A percentile compares a stretch with the other conserved stretches of the same genome.
Evolutionary conservation across 2,113 vertebrate species (phyloP).

Genomic region (Progne subis): DNA sequence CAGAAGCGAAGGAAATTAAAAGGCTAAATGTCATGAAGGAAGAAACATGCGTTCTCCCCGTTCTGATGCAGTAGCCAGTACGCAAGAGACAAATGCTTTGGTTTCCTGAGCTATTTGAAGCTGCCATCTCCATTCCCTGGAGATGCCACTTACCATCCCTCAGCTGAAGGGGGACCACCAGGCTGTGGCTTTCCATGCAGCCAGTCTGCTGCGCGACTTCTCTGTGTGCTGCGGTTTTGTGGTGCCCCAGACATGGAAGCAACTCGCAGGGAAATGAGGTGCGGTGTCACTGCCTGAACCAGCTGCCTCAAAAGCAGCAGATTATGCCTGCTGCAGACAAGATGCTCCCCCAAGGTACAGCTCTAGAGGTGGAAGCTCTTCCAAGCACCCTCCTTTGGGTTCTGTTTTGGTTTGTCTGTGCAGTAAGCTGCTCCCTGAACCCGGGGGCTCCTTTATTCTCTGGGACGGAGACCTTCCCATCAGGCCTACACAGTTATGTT

Average conservation of each 20-base stretch:
- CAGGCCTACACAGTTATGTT: neutral
- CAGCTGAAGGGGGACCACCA: neutral
- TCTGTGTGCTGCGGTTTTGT: neutral
- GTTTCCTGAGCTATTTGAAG: neutral
- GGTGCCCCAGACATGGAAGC: neutral
- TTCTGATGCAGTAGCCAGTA: neutral
- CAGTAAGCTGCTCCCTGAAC: neutral
- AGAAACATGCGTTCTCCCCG: neutral
- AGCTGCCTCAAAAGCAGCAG: neutral
- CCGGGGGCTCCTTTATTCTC: neutral
- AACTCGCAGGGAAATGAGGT: neutral
- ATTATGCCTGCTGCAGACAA: neutral
- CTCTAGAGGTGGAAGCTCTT: neutral
- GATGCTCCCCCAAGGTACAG: neutral
- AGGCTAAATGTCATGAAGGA: neutral
- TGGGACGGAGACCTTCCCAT: neutral
- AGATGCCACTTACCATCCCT: neutral
- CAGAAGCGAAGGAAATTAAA: slow-evolving; percentile 48
- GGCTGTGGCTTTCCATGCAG: neutral
- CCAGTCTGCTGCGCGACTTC: neutral
- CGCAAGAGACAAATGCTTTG: neutral
- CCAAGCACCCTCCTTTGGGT: neutral
- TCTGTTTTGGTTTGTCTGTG: neutral
- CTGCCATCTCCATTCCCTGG: neutral
- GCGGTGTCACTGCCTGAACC: neutral